Evolutionary conservation across 2,888 invertebrate species (phyloP).

Genomic region (Anagyrus pseudococci): DNA sequence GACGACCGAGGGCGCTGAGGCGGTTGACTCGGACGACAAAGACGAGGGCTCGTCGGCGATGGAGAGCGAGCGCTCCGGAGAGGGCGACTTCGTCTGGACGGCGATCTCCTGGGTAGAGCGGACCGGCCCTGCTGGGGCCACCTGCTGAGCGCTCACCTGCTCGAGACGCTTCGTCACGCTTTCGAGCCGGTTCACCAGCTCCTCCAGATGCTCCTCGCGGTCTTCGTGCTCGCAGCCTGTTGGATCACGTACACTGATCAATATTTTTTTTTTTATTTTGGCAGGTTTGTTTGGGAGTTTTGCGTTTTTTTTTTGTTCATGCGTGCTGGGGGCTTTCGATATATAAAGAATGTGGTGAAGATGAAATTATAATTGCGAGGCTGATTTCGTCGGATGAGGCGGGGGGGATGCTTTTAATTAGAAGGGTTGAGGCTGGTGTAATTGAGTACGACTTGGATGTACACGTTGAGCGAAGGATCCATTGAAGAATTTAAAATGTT

Average conservation of each 20-base stretch:
- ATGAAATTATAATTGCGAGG: too few species aligned
- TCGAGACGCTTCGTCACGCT: slow-evolving; percentile 77
- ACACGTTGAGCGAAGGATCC: too few species aligned
- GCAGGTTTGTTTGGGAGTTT: too few species aligned
- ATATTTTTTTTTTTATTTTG: background rate
- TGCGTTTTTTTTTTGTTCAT: too few species aligned
- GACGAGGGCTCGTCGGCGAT: slow-evolving; percentile 52
- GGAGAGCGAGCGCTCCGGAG: slow-evolving; percentile 50
- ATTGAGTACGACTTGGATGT: too few species aligned
- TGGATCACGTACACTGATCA: too few species aligned
- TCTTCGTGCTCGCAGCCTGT: slow-evolving; percentile 54
- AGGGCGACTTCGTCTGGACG: slow-evolving; percentile 54
- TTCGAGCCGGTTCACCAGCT: slow-evolving; percentile 77
- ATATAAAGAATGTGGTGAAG: too few species aligned
- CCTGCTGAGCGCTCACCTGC: slow-evolving; percentile 54
- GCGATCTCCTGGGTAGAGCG: slow-evolving; percentile 44
- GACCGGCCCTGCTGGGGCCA: slow-evolving; percentile 37
- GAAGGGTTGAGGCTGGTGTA: too few species aligned
- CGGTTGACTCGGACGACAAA: slow-evolving; percentile 47
- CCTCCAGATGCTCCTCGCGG: slow-evolving; percentile 67
- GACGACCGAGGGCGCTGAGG: slow-evolving; percentile 44
- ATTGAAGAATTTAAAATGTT: too few species aligned
- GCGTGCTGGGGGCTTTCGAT: too few species aligned
- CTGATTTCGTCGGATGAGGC: too few species aligned
- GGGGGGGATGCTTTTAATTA: too few species aligned